These are phyloP conservation scores for Urosaurus nigricauda DNA, from an alignment of 2,797 vertebrate species.

Conservation along the genomic window DNA sequence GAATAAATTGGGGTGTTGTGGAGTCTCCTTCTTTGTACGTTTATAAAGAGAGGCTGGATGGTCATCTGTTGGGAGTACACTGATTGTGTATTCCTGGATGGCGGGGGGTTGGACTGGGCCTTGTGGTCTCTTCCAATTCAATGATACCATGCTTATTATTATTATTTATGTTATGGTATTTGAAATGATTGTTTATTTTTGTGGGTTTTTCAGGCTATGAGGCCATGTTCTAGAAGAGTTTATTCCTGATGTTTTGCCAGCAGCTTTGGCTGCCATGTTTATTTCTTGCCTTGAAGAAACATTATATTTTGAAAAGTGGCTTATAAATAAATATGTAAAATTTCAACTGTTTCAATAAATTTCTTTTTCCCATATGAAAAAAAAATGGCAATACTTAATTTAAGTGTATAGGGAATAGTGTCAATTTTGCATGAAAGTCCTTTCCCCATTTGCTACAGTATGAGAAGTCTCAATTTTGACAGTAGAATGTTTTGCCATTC, in stretches of 20 bases:
- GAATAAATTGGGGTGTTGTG: no score
- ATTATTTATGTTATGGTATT: background rate
- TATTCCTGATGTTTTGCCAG: no score
- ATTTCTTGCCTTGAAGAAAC: background rate
- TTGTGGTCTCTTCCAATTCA: no score
- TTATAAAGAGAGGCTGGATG: no score
- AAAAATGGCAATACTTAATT: background rate
- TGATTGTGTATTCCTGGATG: no score
- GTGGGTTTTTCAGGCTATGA: no score
- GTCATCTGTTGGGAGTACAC: no score
- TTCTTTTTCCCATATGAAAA: background rate
- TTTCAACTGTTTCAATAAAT: background rate
- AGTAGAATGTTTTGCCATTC: slow-evolving; percentile 1
- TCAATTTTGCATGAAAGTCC: background rate
- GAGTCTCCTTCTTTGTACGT: no score
- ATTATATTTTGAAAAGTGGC: background rate
- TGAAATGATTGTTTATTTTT: background rate
- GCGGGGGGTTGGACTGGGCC: no score
- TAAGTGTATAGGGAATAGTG: background rate
- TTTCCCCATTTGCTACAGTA: background rate
- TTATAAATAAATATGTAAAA: background rate
- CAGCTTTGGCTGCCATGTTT: background rate
- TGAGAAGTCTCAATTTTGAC: slow-evolving; percentile 11
- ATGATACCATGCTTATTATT: background rate
- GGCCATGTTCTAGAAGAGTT: no score